Evolutionary conservation across 2,888 invertebrate genomes (phyloP), one percentile per base, ranked within the genome.

Genomic region (Papilio elwesi): DNA sequence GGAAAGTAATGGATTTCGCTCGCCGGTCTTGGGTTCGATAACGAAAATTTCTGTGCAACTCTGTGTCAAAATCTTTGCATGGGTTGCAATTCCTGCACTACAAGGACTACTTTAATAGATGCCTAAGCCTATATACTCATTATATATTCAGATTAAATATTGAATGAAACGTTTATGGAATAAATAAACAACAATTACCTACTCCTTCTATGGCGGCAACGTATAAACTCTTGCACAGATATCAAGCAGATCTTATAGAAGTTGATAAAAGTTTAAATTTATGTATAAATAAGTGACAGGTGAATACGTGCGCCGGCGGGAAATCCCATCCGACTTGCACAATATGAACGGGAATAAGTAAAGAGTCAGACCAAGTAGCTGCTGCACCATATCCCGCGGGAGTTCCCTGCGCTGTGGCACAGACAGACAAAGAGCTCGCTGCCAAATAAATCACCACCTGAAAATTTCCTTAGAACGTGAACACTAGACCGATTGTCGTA

Each of bases 401-500:
- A 6, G 49, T 11, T 48, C 48, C 47, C 12, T 26, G 36, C 43
- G 26, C 15, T 67, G 12, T 53, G n/a, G 9, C 11, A 16, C 53
- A 12, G 47, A 51, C 16, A 36, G 8, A 64, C 62, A 53, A 52
- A 69, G 62, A 43, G 13, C 62, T 13, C n/a, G 26, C 48, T 53
- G 63, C 43, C 47, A 15, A 26, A 64, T 70, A 69, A 62, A 62
- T 69, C 62, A 62, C 15, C 38, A 68, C 62, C 62, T 51, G 69
- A 62, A 69, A 47, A 53, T 43, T 51, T 52, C 62, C 51, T 62
- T n/a, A 59, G 36, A 26, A 26, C 15, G 47, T n/a, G 57, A 68
- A 59, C 64, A 48, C 26, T 36, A n/a, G 10, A n/a, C 26, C 16
- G 26, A 49, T 49, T 26, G 49, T 26, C 26, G 57, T 38, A 43